Conservation (phyloP, 1,140 invertebrate genomes). For the Drosophila ogumai region DNA sequence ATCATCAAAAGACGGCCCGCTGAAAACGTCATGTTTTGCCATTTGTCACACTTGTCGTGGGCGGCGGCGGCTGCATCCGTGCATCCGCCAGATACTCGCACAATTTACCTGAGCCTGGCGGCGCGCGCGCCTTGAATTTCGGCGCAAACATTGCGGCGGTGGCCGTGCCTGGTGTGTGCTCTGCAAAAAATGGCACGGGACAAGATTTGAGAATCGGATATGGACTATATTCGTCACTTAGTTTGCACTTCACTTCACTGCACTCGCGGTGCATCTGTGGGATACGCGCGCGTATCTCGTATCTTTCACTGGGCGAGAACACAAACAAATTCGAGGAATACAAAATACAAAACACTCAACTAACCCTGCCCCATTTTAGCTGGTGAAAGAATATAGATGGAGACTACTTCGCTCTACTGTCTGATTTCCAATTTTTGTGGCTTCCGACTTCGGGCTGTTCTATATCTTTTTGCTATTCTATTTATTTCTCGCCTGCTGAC, state of each 20-base stretch:
- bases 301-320: slow-evolving; percentile 3
- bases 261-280: not conserved
- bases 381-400: slow-evolving; percentile 45
- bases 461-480: slow-evolving; percentile 40
- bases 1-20: slow-evolving; percentile 46
- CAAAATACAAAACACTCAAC: slow-evolving; percentile 61
- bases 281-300: slow-evolving; percentile 13
- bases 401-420: slow-evolving; percentile 30
- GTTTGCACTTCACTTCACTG: slow-evolving; percentile 28
- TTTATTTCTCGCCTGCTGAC: slow-evolving; percentile 56
- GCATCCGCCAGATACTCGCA: slow-evolving; percentile 26
- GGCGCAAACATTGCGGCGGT: slow-evolving; percentile 88
- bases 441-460: slow-evolving; percentile 49
- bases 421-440: slow-evolving; percentile 24
- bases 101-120: slow-evolving; percentile 88
- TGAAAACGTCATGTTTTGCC: slow-evolving; percentile 75
- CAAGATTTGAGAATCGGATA: not conserved
- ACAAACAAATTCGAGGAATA: slow-evolving; percentile 33
- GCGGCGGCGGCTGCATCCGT: slow-evolving; percentile 33
- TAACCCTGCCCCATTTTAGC: slow-evolving; percentile 80
- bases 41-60: slow-evolving; percentile 43
- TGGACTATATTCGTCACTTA: slow-evolving; percentile 16
- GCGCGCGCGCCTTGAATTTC: slow-evolving; percentile 91
- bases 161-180: slow-evolving; percentile 60
- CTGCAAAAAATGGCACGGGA: slow-evolving; percentile 61